Conservation (phyloP, 2,797 vertebrate genomes). For the Sebastes hubbsi region DNA sequence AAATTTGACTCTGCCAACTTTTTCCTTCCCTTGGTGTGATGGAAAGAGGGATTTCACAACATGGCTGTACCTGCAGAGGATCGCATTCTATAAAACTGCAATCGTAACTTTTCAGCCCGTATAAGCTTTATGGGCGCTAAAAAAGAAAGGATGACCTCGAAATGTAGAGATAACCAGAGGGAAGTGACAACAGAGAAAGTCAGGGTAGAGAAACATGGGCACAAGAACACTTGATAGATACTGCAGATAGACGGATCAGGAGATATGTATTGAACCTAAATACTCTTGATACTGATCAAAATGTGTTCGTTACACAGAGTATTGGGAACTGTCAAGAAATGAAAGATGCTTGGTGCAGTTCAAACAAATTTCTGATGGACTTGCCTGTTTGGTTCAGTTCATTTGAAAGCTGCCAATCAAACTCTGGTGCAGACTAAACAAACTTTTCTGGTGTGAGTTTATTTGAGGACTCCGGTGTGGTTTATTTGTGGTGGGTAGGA, state of each 20-base stretch:
- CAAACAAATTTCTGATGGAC: background rate
- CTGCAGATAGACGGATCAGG: background rate
- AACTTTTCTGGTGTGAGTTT: background rate
- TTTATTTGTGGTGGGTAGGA: background rate
- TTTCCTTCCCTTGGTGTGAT: background rate
- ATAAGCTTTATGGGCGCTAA: slow-evolving; percentile 39
- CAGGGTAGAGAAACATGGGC: background rate
- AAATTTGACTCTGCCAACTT: slow-evolving; percentile 15
- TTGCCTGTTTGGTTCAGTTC: background rate
- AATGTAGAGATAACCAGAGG: slow-evolving; percentile 17
- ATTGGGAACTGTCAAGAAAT: background rate
- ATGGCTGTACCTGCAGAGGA: slow-evolving; percentile 18
- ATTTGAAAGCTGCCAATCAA: slow-evolving; percentile 6
- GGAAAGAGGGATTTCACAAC: slow-evolving; percentile 22
- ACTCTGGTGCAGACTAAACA: background rate
- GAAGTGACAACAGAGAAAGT: background rate
- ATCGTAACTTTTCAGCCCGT: slow-evolving; percentile 28
- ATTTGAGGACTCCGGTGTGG: background rate
- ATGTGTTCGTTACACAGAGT: background rate
- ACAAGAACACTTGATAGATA: background rate
- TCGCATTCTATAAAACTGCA: slow-evolving; percentile 26
- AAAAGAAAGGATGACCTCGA: slow-evolving; percentile 1
- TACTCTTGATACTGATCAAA: background rate
- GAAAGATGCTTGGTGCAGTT: background rate
- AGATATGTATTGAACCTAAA: background rate